A percentile compares a stretch with the other conserved stretches of the same genome.
phyloP scores from a whole-genome alignment of 2,797 vertebrate genomes.

The Borostomias antarcticus region DNA sequence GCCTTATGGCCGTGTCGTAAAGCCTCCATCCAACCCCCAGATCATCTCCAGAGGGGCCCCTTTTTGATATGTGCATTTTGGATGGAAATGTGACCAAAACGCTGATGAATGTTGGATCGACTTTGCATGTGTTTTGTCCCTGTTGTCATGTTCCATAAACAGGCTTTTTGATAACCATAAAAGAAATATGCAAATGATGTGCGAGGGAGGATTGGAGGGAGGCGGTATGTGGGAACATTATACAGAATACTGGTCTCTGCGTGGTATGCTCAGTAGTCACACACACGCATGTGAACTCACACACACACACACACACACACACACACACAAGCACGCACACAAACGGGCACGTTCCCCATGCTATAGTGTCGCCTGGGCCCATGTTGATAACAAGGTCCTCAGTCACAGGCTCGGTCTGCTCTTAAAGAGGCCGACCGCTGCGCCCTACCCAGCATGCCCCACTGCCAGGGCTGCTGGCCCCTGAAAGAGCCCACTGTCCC shows the following conservation, averaged over 20 bases:
- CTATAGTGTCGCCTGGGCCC: constrained; percentile 43
- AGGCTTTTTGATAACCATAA: constrained; percentile 58
- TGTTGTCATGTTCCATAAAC: constrained; percentile 54
- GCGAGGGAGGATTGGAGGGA: constrained; percentile 21
- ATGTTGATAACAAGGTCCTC: constrained; percentile 63
- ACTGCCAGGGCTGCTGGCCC: constrained; percentile 33
- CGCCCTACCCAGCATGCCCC: constrained; percentile 54
- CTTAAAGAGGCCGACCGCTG: constrained; percentile 61
- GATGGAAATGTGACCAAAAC: constrained; percentile 32
- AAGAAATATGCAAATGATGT: constrained; percentile 50
- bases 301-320: constrained; percentile 40
- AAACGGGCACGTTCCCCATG: constrained; percentile 19
- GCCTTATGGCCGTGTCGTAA: constrained; percentile 16
- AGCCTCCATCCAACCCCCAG: constrained; percentile 36
- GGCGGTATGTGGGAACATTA: constrained; percentile 33
- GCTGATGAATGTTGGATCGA: constrained; percentile 34
- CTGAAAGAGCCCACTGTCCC: constrained; percentile 75
- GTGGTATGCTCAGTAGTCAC: neutral
- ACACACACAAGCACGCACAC: constrained; percentile 7
- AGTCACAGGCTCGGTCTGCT: constrained; percentile 51
- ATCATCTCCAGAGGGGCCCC: constrained; percentile 38
- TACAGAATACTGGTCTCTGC: constrained; percentile 37
- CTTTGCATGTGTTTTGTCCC: constrained; percentile 52
- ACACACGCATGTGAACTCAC: neutral
- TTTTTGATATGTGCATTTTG: constrained; percentile 18